phyloP scores from a whole-genome alignment of 2,797 vertebrate species.

The Acipenser oxyrinchus region DNA sequence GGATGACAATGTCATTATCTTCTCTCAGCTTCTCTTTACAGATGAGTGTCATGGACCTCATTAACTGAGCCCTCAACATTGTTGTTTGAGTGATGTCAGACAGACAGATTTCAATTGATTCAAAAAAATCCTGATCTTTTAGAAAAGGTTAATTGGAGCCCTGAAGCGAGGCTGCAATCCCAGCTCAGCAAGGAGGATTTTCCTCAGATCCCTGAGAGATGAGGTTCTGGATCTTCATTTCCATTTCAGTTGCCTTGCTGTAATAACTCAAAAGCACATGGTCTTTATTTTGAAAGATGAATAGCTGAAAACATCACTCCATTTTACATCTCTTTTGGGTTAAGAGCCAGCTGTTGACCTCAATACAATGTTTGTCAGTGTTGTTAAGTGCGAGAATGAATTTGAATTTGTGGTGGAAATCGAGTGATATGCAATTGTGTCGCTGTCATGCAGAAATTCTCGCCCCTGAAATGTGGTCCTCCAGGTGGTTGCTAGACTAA shows the following conservation, averaged over 20 bases:
- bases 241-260: constrained; percentile 1
- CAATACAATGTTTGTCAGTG: constrained; percentile 12
- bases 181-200: neutral
- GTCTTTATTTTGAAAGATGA: constrained; percentile 10
- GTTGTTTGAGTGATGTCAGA: constrained; percentile 18
- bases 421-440: no score
- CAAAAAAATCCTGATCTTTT: constrained; percentile 16
- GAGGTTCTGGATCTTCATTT: constrained; percentile 3
- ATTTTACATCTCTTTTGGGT: constrained; percentile 10
- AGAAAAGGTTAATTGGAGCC: constrained; percentile 25
- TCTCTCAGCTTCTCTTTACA: no score
- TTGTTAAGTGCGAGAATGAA: no score
- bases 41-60: constrained; percentile 32
- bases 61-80: constrained; percentile 25
- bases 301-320: constrained; percentile 6
- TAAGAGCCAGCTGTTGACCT: constrained; percentile 19
- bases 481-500: no score
- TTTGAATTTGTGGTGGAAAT: no score
- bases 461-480: no score
- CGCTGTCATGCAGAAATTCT: no score
- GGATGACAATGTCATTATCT: no score
- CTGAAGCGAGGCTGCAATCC: constrained; percentile 21
- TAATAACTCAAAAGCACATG: neutral
- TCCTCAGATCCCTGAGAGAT: neutral
- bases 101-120: constrained; percentile 27